Conservation (phyloP, 2,888 invertebrate genomes). For the Xanthia icteritia region DNA sequence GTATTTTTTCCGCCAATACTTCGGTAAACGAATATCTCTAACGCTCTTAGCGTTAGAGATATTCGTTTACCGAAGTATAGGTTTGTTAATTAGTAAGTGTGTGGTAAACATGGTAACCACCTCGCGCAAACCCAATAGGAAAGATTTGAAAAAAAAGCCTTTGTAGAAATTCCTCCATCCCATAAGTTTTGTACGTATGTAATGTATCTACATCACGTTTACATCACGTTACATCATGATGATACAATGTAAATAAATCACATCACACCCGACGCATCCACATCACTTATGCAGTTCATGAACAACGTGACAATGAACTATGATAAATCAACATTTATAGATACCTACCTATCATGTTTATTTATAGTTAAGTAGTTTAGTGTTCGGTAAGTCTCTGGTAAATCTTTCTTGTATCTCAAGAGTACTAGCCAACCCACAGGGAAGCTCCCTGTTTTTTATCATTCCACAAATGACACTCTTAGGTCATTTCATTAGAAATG, state of each 20-base stretch:
- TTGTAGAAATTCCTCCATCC: background rate
- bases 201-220: background rate
- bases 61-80: no score
- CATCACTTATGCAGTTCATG: constrained; percentile 20
- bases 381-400: background rate
- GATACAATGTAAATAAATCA: background rate
- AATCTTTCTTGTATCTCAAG: background rate
- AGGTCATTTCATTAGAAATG: background rate
- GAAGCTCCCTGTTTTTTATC: background rate
- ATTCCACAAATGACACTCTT: background rate
- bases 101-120: no score
- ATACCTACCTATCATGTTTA: background rate
- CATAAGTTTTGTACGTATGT: background rate
- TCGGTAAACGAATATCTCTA: background rate
- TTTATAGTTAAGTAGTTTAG: background rate
- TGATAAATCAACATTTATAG: background rate
- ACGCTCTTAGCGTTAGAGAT: no score
- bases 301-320: constrained; percentile 7
- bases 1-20: background rate
- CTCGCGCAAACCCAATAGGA: background rate
- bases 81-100: background rate
- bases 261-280: background rate
- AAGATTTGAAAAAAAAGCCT: background rate
- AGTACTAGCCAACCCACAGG: no score
- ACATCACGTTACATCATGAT: constrained; percentile 7